phyloP scores from a whole-genome alignment of 2,797 vertebrate species.

The Coracias cyanogaster region DNA sequence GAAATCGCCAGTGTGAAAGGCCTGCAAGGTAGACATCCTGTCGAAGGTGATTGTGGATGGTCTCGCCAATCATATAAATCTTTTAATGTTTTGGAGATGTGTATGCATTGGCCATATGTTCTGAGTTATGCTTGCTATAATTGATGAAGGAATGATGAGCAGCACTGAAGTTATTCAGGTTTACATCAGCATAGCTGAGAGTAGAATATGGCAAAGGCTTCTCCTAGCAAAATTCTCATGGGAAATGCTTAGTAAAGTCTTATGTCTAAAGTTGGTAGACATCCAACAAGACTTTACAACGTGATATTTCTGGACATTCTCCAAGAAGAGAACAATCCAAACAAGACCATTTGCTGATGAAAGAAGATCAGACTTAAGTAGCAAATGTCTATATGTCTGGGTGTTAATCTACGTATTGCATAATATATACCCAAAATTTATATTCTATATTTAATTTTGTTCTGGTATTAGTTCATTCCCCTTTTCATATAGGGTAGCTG shows the following conservation, averaged over 20 bases:
- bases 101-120: not conserved
- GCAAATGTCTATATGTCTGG: not conserved
- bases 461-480: not conserved
- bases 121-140: not conserved
- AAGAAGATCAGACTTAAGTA: constrained; percentile 7
- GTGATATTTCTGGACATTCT: constrained; percentile 16
- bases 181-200: not conserved
- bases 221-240: not conserved
- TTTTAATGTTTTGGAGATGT: not conserved
- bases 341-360: constrained; percentile 4
- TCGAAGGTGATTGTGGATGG: not conserved
- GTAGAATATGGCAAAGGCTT: not conserved
- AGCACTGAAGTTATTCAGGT: not conserved
- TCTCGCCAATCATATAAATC: not conserved
- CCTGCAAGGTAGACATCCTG: not conserved
- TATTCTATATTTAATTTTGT: not conserved
- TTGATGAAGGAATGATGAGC: not conserved
- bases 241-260: constrained; percentile 7
- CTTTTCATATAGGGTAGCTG: not conserved
- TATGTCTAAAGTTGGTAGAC: not conserved
- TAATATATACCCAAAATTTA: not conserved
- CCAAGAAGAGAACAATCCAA: not conserved
- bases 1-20: not conserved
- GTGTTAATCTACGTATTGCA: not conserved
- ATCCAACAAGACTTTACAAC: not conserved